phyloP scores from a whole-genome alignment of 2,888 invertebrate genomes.

The Acanthococcus lagerstroemiae region DNA sequence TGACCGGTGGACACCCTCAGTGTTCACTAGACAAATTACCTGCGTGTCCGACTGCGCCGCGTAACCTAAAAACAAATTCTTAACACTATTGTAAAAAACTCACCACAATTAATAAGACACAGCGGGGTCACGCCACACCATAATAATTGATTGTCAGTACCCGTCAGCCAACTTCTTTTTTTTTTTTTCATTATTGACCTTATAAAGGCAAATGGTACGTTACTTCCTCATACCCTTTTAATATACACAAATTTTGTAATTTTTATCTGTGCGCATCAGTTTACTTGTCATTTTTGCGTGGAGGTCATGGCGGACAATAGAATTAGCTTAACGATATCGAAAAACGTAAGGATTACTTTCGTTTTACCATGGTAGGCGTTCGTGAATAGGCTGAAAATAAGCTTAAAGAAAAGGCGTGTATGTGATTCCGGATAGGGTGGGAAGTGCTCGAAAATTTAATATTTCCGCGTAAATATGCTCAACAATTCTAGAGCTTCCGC shows the following conservation, averaged over 20 bases:
- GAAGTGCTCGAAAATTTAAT: no score
- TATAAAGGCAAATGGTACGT: neutral
- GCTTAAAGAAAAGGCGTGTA: no score
- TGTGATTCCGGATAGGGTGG: no score
- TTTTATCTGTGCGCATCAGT: neutral
- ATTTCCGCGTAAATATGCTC: no score
- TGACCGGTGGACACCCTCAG: conserved; percentile 13
- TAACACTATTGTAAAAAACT: neutral
- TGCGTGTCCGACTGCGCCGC: conserved; percentile 19
- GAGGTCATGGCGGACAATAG: neutral
- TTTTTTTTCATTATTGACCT: neutral
- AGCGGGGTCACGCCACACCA: conserved; percentile 24
- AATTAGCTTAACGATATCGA: no score
- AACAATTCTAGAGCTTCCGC: no score
- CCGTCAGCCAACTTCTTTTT: conserved; percentile 14
- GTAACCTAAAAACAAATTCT: conserved; percentile 14
- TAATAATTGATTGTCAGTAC: conserved; percentile 28
- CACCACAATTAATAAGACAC: conserved; percentile 22
- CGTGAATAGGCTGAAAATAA: no score
- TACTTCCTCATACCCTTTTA: neutral
- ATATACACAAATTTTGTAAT: neutral
- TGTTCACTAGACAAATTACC: conserved; percentile 24
- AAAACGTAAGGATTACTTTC: no score
- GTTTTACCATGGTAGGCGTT: no score
- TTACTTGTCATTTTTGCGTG: neutral